Conservation (phyloP, 1,140 invertebrate genomes). For the Cydia pomonella region DNA sequence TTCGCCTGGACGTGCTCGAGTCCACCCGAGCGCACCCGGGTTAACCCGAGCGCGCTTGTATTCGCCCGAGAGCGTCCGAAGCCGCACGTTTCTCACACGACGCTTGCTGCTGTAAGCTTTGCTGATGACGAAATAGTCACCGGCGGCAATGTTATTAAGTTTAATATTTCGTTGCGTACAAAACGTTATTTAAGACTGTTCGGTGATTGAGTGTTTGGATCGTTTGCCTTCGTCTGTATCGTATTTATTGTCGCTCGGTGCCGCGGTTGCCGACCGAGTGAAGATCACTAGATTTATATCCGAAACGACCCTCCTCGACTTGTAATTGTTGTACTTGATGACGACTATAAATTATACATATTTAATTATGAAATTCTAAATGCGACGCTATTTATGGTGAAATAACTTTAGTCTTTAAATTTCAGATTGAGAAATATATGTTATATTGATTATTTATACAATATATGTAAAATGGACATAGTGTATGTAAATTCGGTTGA, state of each 20-base stretch:
- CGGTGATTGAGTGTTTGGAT: slow-evolving; percentile 71
- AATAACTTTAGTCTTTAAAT: slow-evolving; percentile 70
- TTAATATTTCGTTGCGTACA: slow-evolving; percentile 77
- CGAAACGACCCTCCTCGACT: slow-evolving; percentile 60
- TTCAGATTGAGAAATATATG: slow-evolving; percentile 70
- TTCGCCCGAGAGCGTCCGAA: slow-evolving; percentile 41
- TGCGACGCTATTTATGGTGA: slow-evolving; percentile 76
- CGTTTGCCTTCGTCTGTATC: slow-evolving; percentile 57
- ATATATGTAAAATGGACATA: slow-evolving; percentile 61
- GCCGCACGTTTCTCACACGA: slow-evolving; percentile 71
- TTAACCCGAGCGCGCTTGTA: slow-evolving; percentile 31
- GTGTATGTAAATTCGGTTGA: slow-evolving; percentile 68
- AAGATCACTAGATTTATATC: slow-evolving; percentile 54
- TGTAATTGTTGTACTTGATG: slow-evolving; percentile 67
- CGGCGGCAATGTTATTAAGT: slow-evolving; percentile 54
- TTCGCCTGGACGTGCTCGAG: background rate
- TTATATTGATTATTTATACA: slow-evolving; percentile 68
- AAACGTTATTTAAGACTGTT: slow-evolving; percentile 77
- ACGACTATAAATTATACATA: slow-evolving; percentile 54
- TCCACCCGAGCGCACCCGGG: slow-evolving; percentile 28
- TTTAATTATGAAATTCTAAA: slow-evolving; percentile 63
- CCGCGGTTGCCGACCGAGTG: slow-evolving; percentile 38
- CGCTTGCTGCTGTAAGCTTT: slow-evolving; percentile 77
- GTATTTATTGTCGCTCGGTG: slow-evolving; percentile 64
- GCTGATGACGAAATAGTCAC: slow-evolving; percentile 72